Evolutionary conservation across 1,140 invertebrate genomes (phyloP), one percentile per base, ranked within the genome.

Genomic region (Helicoverpa zea): DNA sequence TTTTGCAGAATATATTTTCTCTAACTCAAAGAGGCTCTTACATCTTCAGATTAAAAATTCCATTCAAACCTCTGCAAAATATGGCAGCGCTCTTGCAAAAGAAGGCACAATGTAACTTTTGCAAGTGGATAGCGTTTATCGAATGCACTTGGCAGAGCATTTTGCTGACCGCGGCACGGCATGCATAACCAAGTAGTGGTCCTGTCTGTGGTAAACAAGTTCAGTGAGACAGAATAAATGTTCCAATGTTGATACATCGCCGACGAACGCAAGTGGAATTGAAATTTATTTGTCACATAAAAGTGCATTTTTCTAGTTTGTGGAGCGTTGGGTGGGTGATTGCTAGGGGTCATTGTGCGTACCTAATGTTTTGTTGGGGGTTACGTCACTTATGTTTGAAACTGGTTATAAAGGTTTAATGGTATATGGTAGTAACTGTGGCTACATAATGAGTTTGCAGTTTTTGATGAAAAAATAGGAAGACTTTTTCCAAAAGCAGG

Each of bases 151-250:
- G 88, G 88, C 86, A 89, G 63, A 82, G 75, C 80, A 80, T 85
- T 80, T 87, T 83, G 86, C 86, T 87, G 88, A 89, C 88, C 88
- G 63, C 58, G 77, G 35, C 82, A 78, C 77, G 84, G 84, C 81
- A 86, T 89, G 86, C 85, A 89, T 89, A 89, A 87, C 84, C 84
- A 89, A 89, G 77, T 80, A 83, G 78, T 35, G 54, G 59, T 54
- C 56, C 54, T 82, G 68, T 81, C 81, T 81, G 82, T 77, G 78
- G 84, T 83, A 85, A 86, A 89, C 85, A 86, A 83, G 82, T 83
- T 85, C 80, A 79, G 64, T 81, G 84, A 84, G 79, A 84, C 84
- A 82, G 84, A 86, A 87, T 89, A 87, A 87, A 89, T 87, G 84
- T 83, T 76, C 81, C 79, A 81, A 68, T 79, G 84, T 83, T 83